Evolutionary conservation across 2,113 vertebrate species (phyloP).

Genomic region (Scatophagus argus): DNA sequence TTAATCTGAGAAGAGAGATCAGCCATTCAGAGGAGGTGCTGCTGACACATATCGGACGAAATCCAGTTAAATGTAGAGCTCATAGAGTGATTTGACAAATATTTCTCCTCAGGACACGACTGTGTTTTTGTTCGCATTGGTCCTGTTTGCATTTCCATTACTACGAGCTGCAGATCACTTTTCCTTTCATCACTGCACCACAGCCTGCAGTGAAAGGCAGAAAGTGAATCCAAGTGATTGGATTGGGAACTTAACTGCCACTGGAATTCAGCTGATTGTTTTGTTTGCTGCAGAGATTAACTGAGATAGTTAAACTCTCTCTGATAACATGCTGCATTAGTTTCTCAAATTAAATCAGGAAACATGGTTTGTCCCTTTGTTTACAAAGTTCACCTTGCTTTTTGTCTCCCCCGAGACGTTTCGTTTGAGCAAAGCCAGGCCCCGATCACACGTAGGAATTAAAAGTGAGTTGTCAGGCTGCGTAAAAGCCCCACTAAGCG

Average conservation of each 20-base stretch:
- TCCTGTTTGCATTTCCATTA: not conserved
- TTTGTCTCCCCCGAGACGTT: slow-evolving; percentile 23
- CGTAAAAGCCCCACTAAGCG: not conserved
- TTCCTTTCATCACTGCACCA: not conserved
- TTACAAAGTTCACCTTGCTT: not conserved
- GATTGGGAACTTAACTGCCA: not conserved
- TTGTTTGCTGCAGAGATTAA: not conserved
- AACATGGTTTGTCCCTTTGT: not conserved
- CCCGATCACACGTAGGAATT: not conserved
- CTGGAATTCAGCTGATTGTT: slow-evolving; percentile 24
- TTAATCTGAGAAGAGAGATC: not conserved
- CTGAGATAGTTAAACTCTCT: not conserved
- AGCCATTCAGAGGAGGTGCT: not conserved
- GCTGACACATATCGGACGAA: too few species aligned
- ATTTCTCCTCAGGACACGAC: not conserved
- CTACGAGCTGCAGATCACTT: not conserved
- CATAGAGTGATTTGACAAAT: not conserved
- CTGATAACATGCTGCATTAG: not conserved
- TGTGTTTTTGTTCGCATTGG: not conserved
- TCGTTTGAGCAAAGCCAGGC: slow-evolving; percentile 6
- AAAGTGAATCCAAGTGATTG: slow-evolving; percentile 22
- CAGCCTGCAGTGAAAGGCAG: not conserved
- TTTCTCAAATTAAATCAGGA: slow-evolving; percentile 24
- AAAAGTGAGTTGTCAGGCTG: not conserved
- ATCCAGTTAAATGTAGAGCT: not conserved